Evolutionary conservation across 2,888 invertebrate genomes (phyloP), one percentile per base, ranked within the genome.

Genomic region (Malacosoma neustria): DNA sequence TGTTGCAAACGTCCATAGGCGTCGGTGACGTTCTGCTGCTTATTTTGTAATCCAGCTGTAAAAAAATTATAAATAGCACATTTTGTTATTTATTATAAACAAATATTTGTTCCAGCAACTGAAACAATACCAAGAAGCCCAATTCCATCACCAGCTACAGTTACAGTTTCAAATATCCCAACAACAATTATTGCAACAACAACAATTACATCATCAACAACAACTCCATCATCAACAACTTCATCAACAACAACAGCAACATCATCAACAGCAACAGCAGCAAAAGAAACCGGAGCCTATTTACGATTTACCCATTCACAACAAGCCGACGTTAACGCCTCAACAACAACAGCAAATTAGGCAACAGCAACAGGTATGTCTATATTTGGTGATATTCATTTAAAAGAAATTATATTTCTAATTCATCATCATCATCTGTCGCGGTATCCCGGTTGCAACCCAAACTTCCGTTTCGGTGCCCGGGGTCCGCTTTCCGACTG

Each of bases 281-380:
- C 70, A 63, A 33, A 72, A 72, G 54, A 80, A 82, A 39, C 81
- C 81, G 1, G 80, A 81, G 42, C 82, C 82, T 1, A 82, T 81
- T 35, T 81, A 82, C 59, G 82, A 82, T 41, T 48, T 81, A 50
- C 82, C 81, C 11, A 75, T 80, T 53, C 82, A 82, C 58, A 82
- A 80, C 57, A 82, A 77, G 45, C 80, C 80, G 12, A 68, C 69
- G 11, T 48, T 72, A 11, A 73, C 73, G 13, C 68, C 64, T 14
- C 74, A 73, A 33, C 74, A 75, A 34, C 72, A 74, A 14, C 66
- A 67, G 40, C 67, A 68, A 35, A 64, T 70, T 3, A 41, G 64
- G 30, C 55, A 63, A 42, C 61, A 60, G 29, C 58, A 51, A 39
- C 54, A 57, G 40, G 45, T 49, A 22, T 22, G 22, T 22, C 22